A percentile compares a stretch with the other conserved stretches of the same genome.
Evolutionary conservation across 2,113 vertebrate species (phyloP).

Genomic region (Salvator merianae): DNA sequence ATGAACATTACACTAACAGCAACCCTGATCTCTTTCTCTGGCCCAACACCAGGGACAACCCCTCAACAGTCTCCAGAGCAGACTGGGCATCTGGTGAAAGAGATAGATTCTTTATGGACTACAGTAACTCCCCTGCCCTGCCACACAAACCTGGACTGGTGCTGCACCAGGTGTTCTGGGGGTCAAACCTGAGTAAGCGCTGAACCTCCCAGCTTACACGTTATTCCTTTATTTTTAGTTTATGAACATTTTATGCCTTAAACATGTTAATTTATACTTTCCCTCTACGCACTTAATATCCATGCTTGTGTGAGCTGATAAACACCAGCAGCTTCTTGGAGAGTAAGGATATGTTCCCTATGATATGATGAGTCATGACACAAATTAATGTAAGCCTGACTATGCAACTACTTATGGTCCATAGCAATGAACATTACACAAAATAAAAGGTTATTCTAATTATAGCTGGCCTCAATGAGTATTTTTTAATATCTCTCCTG

Average conservation of each 20-base stretch:
- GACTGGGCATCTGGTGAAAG: no score
- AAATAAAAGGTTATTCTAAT: slow-evolving; percentile 8
- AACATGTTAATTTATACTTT: slow-evolving; percentile 1
- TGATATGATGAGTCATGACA: slow-evolving; percentile 21
- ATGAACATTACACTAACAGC: no score
- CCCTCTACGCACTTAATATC: slow-evolving; percentile 2
- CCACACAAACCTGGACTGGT: no score
- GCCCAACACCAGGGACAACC: no score
- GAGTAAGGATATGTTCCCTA: slow-evolving; percentile 3
- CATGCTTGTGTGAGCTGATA: neutral
- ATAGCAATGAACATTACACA: neutral
- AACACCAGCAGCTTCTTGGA: neutral
- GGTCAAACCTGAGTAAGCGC: no score
- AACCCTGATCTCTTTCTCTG: no score
- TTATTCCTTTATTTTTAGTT: neutral
- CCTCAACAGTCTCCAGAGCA: no score
- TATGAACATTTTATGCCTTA: neutral
- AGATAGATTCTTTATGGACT: no score
- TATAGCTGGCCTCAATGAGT: neutral
- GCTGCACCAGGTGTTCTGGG: no score
- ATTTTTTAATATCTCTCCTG: slow-evolving; percentile 3
- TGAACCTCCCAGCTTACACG: no score
- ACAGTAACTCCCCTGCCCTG: no score
- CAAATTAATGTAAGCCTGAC: slow-evolving; percentile 1
- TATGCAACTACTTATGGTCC: neutral